Evolutionary conservation across 2,113 vertebrate genomes (phyloP), one percentile per base, ranked within the genome.

Genomic region (Aegotheles bennettii): DNA sequence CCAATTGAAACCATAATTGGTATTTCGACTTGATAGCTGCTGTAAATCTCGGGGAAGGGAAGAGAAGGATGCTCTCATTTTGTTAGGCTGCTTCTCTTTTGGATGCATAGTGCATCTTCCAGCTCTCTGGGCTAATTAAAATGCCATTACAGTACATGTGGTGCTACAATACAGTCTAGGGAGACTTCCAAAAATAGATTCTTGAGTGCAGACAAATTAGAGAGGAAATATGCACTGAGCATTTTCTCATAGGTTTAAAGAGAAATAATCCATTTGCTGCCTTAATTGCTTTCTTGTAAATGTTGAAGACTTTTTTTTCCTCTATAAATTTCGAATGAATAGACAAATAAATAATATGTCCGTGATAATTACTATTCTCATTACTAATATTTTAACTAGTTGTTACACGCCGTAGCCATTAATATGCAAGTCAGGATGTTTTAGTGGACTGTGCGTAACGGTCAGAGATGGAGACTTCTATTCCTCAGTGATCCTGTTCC

Each of bases 181-280:
- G 93, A 97, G 95, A 96, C n/a, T 96, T 97, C 96, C 96, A 96
- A 96, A 97, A 97, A 97, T 96, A 97, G 97, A 65, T 93, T 65
- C 71, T 94, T 79, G 93, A 93, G 84, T 94, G 96, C 89, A 97
- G 95, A 87, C 87, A 83, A 92, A 87, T 84, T 85, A 84, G 88
- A 94, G 95, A 91, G 95, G 92, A 94, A 97, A 83, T 94, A 92
- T 86, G 93, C 95, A 53, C 69, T 84, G 87, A 92, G 84, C 70
- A 75, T 94, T 91, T 96, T 86, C 85, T 78, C 69, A 53, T 76
- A 87, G 93, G 92, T 96, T 97, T 97, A 95, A 95, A 94, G 87
- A 93, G 93, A 95, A 84, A 87, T 84, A 89, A 87, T 84, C 81
- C 79, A 93, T 94, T 69, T 69, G 64, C 50, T 89, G 86, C 80